Evolutionary conservation across 2,888 invertebrate species (phyloP), one percentile per base, ranked within the genome.

Genomic region (Watsonalla cultraria): DNA sequence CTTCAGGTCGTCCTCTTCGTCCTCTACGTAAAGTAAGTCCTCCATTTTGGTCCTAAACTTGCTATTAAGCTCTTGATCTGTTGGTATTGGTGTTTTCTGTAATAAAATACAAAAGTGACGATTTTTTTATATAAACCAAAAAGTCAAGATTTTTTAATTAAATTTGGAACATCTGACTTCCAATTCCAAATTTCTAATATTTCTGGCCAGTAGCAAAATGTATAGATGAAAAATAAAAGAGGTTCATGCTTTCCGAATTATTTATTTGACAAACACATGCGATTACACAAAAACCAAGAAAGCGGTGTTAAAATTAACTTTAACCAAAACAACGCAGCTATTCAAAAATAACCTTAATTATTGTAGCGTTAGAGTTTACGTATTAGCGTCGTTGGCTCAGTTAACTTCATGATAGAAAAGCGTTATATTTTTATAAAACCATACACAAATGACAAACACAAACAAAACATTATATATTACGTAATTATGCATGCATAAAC

Each of bases 21-120:
- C 89, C 60, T 89, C 90, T 0, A 84, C 87, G 62, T 86, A 89
- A 2, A 87, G 68, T 24, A 90, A 56, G 53, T 89, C 88, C 42
- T 89, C 86, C 84, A 88, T 85, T 67, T 87, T 87, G 2, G 84
- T 84, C 79, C 83, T 81, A 49, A 89, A 86, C 63, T 87, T 87
- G 61, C 82, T 84, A 65, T 79, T 82, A 46, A 86, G 51, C 37
- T 82, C 76, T 45, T 85, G 76, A 53, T 84, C 82, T 14, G 76
- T 68, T 0, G 72, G 60, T n/a, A 74, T 57, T 5, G 80, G 69
- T 5, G 78, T 55, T 15, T 74, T 78, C 87, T 87, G 79, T 5
- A 79, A 76, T 42, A 58, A 14, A 14, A n/a, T 48, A 11, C 7
- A 9, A 42, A 42, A 42, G 2, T 2, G 7, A 24, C 24, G 24